phyloP scores from a whole-genome alignment of 2,888 invertebrate species.

The Chrysolina haemoptera region DNA sequence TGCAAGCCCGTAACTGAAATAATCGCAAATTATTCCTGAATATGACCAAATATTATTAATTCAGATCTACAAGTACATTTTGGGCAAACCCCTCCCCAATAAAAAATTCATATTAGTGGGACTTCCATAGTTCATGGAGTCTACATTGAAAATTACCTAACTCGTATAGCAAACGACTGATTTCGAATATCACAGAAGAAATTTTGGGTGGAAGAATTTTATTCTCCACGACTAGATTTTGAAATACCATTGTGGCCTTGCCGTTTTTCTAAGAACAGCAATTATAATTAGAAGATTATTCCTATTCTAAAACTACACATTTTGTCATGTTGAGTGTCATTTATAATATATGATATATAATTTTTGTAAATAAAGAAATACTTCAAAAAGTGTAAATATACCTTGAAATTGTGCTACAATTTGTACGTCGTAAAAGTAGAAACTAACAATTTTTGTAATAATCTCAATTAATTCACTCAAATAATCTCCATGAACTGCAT shows the following conservation, averaged over 20 bases:
- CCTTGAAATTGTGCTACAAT: neutral
- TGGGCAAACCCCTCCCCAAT: neutral
- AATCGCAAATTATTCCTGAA: neutral
- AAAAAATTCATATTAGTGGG: neutral
- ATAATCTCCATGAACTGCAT: constrained; percentile 22
- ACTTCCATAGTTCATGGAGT: constrained; percentile 7
- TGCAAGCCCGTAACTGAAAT: no score
- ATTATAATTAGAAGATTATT: neutral
- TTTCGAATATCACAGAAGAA: constrained; percentile 61
- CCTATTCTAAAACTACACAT: neutral
- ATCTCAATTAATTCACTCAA: constrained; percentile 24
- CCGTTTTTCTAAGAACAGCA: constrained; percentile 39
- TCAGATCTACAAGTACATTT: neutral
- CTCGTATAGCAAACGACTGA: neutral
- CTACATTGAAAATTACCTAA: neutral
- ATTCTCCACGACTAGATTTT: constrained; percentile 61
- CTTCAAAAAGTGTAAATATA: neutral
- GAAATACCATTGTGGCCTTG: constrained; percentile 51
- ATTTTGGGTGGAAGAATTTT: constrained; percentile 57
- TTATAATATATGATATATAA: neutral
- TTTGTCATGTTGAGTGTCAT: neutral
- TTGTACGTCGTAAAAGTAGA: neutral
- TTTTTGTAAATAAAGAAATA: neutral
- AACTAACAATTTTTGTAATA: constrained; percentile 34
- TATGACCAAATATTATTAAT: neutral